Percentiles rank a stretch among this genome's conserved stretches.
Evolutionary conservation across 2,888 invertebrate species (phyloP).

Genomic region (Cabera pusaria): DNA sequence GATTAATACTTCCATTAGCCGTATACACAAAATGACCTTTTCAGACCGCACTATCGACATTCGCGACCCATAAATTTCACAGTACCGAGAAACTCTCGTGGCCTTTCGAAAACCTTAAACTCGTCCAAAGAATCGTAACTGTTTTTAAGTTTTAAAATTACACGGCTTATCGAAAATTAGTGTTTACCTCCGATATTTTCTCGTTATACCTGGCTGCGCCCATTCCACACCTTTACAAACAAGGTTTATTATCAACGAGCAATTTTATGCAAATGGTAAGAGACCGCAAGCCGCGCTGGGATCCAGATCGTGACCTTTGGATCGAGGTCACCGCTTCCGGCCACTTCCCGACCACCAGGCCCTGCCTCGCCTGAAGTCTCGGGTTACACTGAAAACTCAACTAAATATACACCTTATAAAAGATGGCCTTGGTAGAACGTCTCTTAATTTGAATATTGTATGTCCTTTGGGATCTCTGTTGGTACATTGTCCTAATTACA

Average conservation of each 20-base stretch:
- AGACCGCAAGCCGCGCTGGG: constrained; percentile 15
- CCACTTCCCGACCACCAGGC: constrained; percentile 31
- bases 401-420: neutral
- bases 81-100: constrained; percentile 5
- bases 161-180: constrained; percentile 21
- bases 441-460: no score
- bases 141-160: constrained; percentile 20
- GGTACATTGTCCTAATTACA: no score
- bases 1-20: constrained; percentile 1
- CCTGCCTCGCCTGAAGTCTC: constrained; percentile 30
- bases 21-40: no score
- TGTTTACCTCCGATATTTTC: constrained; percentile 10
- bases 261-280: constrained; percentile 24
- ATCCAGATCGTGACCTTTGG: constrained; percentile 53
- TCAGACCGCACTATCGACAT: no score
- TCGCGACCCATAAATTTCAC: no score
- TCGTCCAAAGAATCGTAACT: constrained; percentile 19
- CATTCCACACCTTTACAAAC: constrained; percentile 18
- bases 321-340: constrained; percentile 49
- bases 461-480: no score
- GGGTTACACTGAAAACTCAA: constrained; percentile 23
- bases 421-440: no score
- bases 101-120: constrained; percentile 13
- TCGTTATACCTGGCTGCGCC: constrained; percentile 3
- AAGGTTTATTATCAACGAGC: constrained; percentile 20